Evolutionary conservation across 2,888 invertebrate species (phyloP), one percentile per base, ranked within the genome.

Genomic region (Zygothrica quintamaculata): DNA sequence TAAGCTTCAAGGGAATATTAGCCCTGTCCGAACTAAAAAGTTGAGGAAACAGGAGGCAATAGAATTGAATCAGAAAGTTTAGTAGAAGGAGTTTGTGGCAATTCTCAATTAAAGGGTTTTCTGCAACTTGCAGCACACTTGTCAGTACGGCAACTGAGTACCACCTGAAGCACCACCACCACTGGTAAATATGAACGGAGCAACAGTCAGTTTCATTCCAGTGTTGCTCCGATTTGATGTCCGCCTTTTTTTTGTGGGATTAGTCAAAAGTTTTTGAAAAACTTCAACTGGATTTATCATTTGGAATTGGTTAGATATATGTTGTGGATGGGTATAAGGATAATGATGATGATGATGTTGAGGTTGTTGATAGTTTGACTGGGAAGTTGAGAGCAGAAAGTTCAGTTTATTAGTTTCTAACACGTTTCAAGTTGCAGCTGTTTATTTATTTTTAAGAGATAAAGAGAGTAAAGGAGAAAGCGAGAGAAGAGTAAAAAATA

Each of bases 1-100:
- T 44, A 36, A 77, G 75, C 71, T 73, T 55, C 68, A 73, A 81
- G 79, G 68, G 53, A 72, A 76, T 84, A 81, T 78, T 69, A 70
- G 81, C 55, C 48, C 29, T 18, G 40, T n/a, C 29, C 29, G 26
- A n/a, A n/a, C n/a, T n/a, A n/a, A n/a, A n/a, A n/a, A n/a, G n/a
- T n/a, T n/a, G n/a, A n/a, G n/a, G n/a, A n/a, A n/a, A n/a, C n/a
- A n/a, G n/a, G n/a, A n/a, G n/a, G n/a, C n/a, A n/a, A n/a, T n/a
- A n/a, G n/a, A n/a, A n/a, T n/a, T n/a, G n/a, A n/a, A n/a, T n/a
- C n/a, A n/a, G n/a, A n/a, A n/a, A n/a, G n/a, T n/a, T n/a, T 39
- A 44, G 34, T 29, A 13, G 15, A 2, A 33, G 15, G 13, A 11
- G 53, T n/a, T n/a, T n/a, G n/a, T n/a, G n/a, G n/a, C n/a, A n/a